A percentile compares a stretch with the other conserved stretches of the same genome.
Conservation (phyloP, 1,140 invertebrate genomes). For the Dreissena rostriformis region DNA sequence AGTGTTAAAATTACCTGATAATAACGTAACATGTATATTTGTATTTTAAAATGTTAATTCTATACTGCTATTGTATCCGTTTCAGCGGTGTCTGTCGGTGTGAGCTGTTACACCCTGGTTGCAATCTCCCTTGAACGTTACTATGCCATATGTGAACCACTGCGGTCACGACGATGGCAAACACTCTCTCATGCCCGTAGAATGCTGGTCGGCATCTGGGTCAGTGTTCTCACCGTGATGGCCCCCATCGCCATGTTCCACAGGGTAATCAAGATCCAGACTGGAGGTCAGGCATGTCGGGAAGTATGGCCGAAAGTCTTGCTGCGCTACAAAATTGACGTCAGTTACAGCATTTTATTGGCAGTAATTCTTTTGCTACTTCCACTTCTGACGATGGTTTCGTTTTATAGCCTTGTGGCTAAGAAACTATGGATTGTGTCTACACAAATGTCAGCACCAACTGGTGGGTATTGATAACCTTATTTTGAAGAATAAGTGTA, state of each 20-base stretch:
- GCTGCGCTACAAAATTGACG: conserved; percentile 82
- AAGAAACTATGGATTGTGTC: conserved; percentile 76
- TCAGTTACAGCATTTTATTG: conserved; percentile 88
- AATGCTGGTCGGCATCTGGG: conserved; percentile 78
- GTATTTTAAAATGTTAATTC: not conserved
- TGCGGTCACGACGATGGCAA: conserved; percentile 89
- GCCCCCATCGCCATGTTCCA: conserved; percentile 88
- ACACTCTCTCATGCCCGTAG: conserved; percentile 93
- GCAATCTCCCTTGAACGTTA: conserved; percentile 94
- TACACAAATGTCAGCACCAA: not conserved
- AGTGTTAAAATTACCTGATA: too few relatives aligned
- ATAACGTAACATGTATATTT: too few relatives aligned
- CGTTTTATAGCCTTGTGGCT: conserved; percentile 83
- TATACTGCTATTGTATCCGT: conserved; percentile 62
- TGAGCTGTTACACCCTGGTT: conserved; percentile 94
- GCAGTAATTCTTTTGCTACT: conserved; percentile 87
- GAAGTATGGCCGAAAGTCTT: conserved; percentile 71
- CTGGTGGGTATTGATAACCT: not conserved
- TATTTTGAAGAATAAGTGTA: not conserved
- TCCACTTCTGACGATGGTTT: conserved; percentile 88
- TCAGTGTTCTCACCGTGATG: conserved; percentile 74
- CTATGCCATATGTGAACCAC: conserved; percentile 93
- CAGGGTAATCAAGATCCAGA: conserved; percentile 84
- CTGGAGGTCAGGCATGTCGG: conserved; percentile 65
- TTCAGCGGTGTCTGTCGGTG: conserved; percentile 91